Conservation (phyloP, 2,888 invertebrate species). For the Gonocerus acuteangulatus region DNA sequence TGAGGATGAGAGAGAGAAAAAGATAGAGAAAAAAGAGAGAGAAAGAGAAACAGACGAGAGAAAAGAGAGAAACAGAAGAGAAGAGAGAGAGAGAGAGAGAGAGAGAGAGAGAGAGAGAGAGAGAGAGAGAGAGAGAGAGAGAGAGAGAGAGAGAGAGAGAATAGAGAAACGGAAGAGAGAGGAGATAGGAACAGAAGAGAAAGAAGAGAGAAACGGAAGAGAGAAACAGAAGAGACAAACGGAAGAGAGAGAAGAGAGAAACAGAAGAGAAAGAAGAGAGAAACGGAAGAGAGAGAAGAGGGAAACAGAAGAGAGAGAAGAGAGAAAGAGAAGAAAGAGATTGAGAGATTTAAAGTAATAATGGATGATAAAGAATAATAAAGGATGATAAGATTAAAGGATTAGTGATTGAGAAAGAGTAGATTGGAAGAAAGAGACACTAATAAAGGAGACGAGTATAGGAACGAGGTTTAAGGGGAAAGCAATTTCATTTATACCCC, state of each 20-base stretch:
- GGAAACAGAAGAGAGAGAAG: not conserved
- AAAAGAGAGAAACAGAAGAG: not conserved
- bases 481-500: no score
- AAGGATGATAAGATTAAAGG: no score
- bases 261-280: not conserved
- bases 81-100: not conserved
- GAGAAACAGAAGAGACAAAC: not conserved
- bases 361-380: no score
- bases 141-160: not conserved
- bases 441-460: no score
- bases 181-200: not conserved
- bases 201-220: slow-evolving; percentile 1
- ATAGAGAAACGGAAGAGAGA: no score
- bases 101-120: not conserved
- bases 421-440: no score
- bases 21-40: no score
- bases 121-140: not conserved
- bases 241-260: not conserved
- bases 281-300: not conserved
- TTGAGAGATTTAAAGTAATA: no score
- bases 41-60: no score
- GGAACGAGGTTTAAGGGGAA: no score
- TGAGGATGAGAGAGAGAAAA: no score
- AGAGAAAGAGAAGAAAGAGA: slow-evolving; percentile 1
- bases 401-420: no score